A percentile compares a stretch with the other conserved stretches of the same genome.
These are phyloP conservation scores for Laticauda colubrina DNA, from an alignment of 2,113 vertebrate genomes.

Conservation along the genomic window DNA sequence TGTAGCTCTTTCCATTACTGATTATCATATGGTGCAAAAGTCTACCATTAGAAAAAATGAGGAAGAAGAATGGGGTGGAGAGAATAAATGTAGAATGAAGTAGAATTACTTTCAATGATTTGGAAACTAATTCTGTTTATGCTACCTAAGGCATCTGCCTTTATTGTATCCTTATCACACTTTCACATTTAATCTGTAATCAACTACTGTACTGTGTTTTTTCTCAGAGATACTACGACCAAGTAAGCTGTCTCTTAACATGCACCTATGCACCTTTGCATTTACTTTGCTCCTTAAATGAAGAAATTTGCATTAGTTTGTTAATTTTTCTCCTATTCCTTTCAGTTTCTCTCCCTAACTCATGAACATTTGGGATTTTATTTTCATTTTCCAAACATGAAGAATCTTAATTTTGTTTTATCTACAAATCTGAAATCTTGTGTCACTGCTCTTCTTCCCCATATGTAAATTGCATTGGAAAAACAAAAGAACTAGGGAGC, in stretches of 20 bases:
- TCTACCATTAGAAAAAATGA: background rate
- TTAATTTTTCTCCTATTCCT: background rate
- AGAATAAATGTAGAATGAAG: background rate
- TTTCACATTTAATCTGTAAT: background rate
- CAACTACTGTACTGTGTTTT: background rate
- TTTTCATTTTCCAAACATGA: background rate
- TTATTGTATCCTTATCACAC: background rate
- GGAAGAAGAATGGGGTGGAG: background rate
- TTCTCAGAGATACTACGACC: background rate
- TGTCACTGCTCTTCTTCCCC: background rate
- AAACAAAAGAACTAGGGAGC: background rate
- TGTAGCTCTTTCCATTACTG: background rate
- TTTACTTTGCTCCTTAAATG: background rate
- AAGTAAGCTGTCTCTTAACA: background rate
- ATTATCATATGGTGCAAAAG: background rate
- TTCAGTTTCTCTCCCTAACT: background rate
- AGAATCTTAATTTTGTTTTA: background rate
- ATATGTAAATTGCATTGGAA: background rate
- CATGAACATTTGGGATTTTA: background rate
- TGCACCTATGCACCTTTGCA: background rate
- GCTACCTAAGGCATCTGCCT: background rate
- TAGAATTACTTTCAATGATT: background rate
- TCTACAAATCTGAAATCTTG: background rate
- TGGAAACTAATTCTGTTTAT: background rate
- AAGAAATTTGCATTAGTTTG: background rate